Percentiles rank a stretch among this genome's conserved stretches.
Evolutionary conservation across 2,797 vertebrate species (phyloP).

Genomic region (Picus viridis): DNA sequence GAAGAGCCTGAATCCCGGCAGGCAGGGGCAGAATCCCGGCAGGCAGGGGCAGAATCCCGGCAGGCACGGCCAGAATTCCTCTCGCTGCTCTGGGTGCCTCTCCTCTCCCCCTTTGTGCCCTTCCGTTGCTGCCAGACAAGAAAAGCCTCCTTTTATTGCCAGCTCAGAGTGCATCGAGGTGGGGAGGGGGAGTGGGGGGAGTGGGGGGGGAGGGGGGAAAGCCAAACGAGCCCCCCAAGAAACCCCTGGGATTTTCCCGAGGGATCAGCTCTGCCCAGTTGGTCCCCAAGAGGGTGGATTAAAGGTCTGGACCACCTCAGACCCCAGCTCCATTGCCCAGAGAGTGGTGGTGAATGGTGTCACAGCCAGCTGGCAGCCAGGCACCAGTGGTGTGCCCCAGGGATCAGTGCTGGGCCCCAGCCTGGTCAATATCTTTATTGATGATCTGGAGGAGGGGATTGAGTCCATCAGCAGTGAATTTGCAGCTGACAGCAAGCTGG

Average conservation of each 20-base stretch:
- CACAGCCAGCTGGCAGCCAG: too few relatives aligned
- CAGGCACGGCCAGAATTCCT: neutral
- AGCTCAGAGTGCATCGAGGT: neutral
- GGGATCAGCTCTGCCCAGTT: neutral
- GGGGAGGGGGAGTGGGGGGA: too few relatives aligned
- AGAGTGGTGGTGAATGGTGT: too few relatives aligned
- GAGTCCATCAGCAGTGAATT: too few relatives aligned
- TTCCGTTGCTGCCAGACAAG: neutral
- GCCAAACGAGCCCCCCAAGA: too few relatives aligned
- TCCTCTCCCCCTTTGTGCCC: neutral
- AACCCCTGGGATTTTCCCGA: neutral
- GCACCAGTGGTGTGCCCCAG: too few relatives aligned
- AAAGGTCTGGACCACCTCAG: accelerated
- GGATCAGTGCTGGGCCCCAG: too few relatives aligned
- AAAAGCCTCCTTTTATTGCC: neutral
- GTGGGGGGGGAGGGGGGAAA: too few relatives aligned
- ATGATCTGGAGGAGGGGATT: too few relatives aligned
- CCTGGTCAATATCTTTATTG: too few relatives aligned
- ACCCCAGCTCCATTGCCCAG: neutral
- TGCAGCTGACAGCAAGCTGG: too few relatives aligned
- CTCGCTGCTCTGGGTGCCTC: neutral
- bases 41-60: neutral
- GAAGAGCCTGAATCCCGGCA: too few relatives aligned
- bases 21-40: accelerated
- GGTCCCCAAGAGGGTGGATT: neutral